Conservation (phyloP, 2,888 invertebrate genomes). For the Harmothoe impar region DNA sequence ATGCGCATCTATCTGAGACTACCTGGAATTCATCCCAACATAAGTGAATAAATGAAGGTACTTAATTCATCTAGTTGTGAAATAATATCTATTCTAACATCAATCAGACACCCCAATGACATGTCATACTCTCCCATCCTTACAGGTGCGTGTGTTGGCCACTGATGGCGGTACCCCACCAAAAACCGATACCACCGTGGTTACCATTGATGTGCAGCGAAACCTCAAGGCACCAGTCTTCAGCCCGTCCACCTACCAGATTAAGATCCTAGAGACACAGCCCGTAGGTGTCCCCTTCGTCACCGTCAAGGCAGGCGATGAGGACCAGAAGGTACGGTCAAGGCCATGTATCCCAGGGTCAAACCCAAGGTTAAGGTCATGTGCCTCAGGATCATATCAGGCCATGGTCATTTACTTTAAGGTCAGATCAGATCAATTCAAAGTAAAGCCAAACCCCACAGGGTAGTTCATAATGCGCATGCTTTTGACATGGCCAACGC, state of each 20-base stretch:
- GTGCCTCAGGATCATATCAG: neutral
- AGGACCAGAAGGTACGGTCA: constrained; percentile 73
- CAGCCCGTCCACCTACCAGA: constrained; percentile 66
- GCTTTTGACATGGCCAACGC: too few species aligned
- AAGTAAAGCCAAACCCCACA: too few species aligned
- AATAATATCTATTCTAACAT: too few species aligned
- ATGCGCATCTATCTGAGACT: too few species aligned
- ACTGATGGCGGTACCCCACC: constrained; percentile 75
- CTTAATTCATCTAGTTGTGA: too few species aligned
- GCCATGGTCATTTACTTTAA: neutral
- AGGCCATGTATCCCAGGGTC: neutral
- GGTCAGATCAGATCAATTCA: too few species aligned
- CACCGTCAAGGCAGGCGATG: constrained; percentile 73
- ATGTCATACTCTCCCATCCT: neutral
- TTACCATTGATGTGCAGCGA: constrained; percentile 74
- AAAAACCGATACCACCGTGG: constrained; percentile 68
- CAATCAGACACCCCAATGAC: too few species aligned
- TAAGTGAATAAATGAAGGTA: too few species aligned
- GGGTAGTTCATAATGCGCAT: too few species aligned
- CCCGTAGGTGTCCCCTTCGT: constrained; percentile 73
- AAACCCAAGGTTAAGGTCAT: neutral
- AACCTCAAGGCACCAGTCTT: constrained; percentile 70
- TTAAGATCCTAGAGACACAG: constrained; percentile 75
- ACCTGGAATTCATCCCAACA: too few species aligned
- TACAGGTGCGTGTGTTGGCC: constrained; percentile 73